Evolutionary conservation across 2,113 vertebrate species (phyloP).

Genomic region (Ptyas mucosa): DNA sequence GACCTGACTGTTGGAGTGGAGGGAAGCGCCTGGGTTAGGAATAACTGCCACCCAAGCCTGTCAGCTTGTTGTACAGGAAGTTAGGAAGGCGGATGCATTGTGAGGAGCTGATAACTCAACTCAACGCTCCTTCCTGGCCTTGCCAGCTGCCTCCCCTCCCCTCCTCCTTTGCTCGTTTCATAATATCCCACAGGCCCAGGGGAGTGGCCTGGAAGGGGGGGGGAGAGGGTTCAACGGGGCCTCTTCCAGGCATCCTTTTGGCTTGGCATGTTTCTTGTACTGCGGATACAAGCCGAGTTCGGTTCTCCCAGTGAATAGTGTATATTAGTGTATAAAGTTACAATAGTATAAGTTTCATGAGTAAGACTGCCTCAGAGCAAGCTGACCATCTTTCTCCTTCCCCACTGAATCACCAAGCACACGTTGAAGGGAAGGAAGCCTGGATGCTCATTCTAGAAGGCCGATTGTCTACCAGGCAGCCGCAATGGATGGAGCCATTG

Average conservation of each 20-base stretch:
- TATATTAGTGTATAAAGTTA: no score
- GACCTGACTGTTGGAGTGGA: neutral
- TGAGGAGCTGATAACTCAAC: conserved; percentile 27
- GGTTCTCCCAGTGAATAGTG: neutral
- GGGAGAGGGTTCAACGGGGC: neutral
- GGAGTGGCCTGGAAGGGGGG: neutral
- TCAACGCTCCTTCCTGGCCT: conserved; percentile 12
- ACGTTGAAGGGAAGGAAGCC: no score
- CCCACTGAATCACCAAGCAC: neutral
- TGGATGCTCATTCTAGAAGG: neutral
- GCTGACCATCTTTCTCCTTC: neutral
- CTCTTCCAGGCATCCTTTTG: neutral
- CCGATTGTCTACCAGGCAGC: neutral
- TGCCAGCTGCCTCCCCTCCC: conserved; percentile 11
- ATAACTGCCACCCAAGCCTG: conserved; percentile 13
- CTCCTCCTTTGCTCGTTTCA: conserved; percentile 1
- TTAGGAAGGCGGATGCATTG: conserved; percentile 30
- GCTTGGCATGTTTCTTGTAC: neutral
- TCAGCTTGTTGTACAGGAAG: conserved; percentile 28
- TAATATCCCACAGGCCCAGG: conserved; percentile 6
- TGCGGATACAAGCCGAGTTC: neutral
- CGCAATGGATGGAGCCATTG: neutral
- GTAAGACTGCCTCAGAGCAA: neutral
- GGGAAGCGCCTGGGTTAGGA: conserved; percentile 16
- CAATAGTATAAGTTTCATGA: no score